phyloP scores from a whole-genome alignment of 2,797 vertebrate species.

The Lophotriccus pileatus region DNA sequence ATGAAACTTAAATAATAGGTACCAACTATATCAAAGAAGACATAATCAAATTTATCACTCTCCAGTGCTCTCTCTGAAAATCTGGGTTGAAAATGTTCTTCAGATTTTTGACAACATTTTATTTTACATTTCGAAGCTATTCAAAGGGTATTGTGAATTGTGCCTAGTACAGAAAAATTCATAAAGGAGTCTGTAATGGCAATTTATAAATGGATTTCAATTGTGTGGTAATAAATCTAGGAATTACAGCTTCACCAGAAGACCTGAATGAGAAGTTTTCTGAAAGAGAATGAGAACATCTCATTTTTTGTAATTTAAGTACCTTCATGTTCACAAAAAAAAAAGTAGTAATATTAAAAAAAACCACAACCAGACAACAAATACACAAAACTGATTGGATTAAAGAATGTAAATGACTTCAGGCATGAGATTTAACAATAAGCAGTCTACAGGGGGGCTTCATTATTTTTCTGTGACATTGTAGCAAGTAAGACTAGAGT shows the following conservation, averaged over 20 bases:
- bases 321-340: neutral
- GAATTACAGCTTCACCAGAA: neutral
- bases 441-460: neutral
- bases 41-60: neutral
- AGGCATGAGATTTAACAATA: neutral
- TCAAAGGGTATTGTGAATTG: neutral
- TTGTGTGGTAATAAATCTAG: neutral
- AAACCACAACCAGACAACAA: too few relatives aligned
- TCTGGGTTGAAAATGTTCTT: neutral
- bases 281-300: neutral
- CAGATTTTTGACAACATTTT: neutral
- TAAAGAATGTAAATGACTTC: neutral
- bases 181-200: neutral
- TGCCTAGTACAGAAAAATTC: neutral
- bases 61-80: neutral
- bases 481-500: neutral
- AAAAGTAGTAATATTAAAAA: fast-evolving
- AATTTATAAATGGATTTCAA: neutral
- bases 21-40: neutral
- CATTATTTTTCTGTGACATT: neutral
- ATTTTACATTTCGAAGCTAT: neutral
- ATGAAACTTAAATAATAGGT: neutral
- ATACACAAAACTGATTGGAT: neutral
- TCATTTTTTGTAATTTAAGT: neutral
- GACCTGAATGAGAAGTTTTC: neutral